Evolutionary conservation across 2,888 invertebrate genomes (phyloP), one percentile per base, ranked within the genome.

Genomic region (Drosophila antonietae): DNA sequence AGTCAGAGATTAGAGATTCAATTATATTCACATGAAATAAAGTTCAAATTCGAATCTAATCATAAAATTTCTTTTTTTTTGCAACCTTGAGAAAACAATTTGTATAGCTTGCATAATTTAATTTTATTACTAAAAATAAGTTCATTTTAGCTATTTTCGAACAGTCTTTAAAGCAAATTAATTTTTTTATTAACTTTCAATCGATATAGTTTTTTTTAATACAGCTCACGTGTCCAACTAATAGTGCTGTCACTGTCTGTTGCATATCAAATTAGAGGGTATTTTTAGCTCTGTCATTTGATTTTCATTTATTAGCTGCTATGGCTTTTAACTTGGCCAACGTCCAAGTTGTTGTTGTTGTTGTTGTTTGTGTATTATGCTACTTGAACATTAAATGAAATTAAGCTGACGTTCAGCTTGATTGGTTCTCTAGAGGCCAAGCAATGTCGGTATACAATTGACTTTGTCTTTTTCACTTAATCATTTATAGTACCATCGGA

Each of bases 381-480:
- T 78, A 86, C 85, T 85, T 85, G 81, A 78, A 80, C 81, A 72
- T 81, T 78, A 81, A 81, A 81, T 88, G 78, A 88, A 88, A 81
- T 86, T 88, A 88, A 88, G 81, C 82, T 80, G 85, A 85, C 83
- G 85, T 85, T 81, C 74, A 66, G 81, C 88, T 88, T 86, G 85
- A 86, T 86, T 86, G 86, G 80, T 73, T 85, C 83, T 88, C 78
- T 84, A 73, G 85, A 84, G 85, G 85, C 84, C 81, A 71, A 67
- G 73, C 74, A 64, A 76, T 75, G 80, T 68, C 81, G 73, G 65
- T 62, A 61, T 64, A 78, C 82, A 84, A 82, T 80, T 84, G 85
- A 87, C 83, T 84, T 80, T 85, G 83, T 77, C 83, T 77, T 83
- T 86, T 86, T 80, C 83, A 83, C 78, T 83, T 75, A 70, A 80